A percentile compares a stretch with the other conserved stretches of the same genome.
These are phyloP conservation scores for Meteorus cinctellus DNA, from an alignment of 2,888 invertebrate species.

Conservation along the genomic window DNA sequence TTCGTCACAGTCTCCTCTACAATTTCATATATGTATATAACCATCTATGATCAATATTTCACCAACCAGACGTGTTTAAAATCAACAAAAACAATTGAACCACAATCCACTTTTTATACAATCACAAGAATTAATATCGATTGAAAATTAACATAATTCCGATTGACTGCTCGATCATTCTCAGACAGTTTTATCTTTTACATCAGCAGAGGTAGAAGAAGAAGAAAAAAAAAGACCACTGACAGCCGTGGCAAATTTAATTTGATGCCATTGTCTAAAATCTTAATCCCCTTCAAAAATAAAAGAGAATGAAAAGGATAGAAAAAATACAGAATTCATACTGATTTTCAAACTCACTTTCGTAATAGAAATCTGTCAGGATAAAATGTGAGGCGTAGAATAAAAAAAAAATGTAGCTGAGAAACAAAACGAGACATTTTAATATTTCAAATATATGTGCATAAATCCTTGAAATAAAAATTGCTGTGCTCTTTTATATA, in stretches of 20 bases:
- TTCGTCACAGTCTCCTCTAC: no score
- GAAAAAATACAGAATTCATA: not conserved
- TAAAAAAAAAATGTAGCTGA: not conserved
- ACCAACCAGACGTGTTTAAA: no score
- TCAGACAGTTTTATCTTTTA: not conserved
- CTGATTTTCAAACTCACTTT: not conserved
- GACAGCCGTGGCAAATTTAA: not conserved
- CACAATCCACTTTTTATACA: no score
- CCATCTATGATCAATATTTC: no score
- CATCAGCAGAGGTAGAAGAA: not conserved
- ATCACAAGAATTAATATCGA: not conserved
- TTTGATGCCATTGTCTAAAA: not conserved
- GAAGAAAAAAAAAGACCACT: not conserved
- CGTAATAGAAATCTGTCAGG: not conserved
- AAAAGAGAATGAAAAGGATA: not conserved
- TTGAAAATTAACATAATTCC: not conserved
- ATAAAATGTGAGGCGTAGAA: not conserved
- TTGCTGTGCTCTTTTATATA: not conserved
- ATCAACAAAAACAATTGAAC: no score
- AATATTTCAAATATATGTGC: not conserved
- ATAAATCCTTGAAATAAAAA: not conserved
- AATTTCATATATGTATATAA: no score
- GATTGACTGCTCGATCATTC: not conserved
- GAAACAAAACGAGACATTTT: not conserved
- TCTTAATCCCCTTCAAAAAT: not conserved